Conservation (phyloP, 2,797 vertebrate genomes). For the Scolopax bukidnonensis region DNA sequence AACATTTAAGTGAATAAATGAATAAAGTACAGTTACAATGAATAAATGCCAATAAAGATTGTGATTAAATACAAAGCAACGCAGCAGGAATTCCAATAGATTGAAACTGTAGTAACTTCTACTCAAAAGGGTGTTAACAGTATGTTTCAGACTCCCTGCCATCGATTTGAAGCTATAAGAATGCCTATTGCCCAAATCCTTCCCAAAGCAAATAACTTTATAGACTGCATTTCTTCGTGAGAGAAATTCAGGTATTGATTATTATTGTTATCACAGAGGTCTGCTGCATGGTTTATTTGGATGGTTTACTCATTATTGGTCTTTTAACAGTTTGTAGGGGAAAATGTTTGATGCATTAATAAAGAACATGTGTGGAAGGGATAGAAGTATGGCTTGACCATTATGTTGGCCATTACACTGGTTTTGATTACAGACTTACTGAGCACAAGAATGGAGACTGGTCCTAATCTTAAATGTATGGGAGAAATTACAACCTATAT, state of each 20-base stretch:
- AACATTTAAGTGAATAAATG: slow-evolving; percentile 60
- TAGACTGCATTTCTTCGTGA: background rate
- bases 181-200: slow-evolving; percentile 4
- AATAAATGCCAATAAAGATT: slow-evolving; percentile 44
- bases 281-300: background rate
- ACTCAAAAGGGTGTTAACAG: slow-evolving; percentile 46
- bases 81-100: slow-evolving; percentile 8
- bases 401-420: background rate
- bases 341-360: background rate
- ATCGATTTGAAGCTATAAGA: background rate
- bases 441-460: background rate
- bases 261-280: background rate
- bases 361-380: background rate
- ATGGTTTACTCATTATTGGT: background rate
- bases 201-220: slow-evolving; percentile 16
- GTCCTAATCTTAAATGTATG: background rate
- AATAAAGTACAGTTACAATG: slow-evolving; percentile 36
- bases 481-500: background rate
- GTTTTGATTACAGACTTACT: background rate
- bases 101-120: slow-evolving; percentile 32
- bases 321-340: background rate
- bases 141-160: slow-evolving; percentile 5
- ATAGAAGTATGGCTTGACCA: background rate
- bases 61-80: slow-evolving; percentile 38
- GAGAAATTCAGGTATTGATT: background rate